Percentiles rank a stretch among this genome's conserved stretches.
Conservation (phyloP, 1,140 invertebrate genomes). For the Drosophila baimaii region DNA sequence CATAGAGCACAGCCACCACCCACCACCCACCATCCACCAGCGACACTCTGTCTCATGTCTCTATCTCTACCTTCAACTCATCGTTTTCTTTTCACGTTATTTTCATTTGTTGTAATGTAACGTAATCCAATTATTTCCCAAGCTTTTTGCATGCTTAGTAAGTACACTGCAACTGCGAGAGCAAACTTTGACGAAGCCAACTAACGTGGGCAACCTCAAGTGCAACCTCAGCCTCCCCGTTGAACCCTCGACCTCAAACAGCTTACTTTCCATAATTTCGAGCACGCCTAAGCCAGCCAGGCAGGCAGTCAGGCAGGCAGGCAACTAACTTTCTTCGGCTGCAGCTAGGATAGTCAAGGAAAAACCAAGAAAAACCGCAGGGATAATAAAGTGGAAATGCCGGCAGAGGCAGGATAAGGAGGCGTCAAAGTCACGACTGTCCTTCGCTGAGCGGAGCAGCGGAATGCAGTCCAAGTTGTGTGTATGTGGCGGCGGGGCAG, state of each 20-base stretch:
- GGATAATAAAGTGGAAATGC: constrained; percentile 74
- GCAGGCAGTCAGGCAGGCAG: not conserved
- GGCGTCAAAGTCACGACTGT: constrained; percentile 62
- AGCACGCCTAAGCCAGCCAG: constrained; percentile 57
- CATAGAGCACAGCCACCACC: constrained; percentile 27
- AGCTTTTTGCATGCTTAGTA: constrained; percentile 32
- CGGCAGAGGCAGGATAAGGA: constrained; percentile 32
- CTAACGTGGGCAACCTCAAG: constrained; percentile 46
- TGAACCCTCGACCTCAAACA: constrained; percentile 46
- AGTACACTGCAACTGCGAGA: not conserved
- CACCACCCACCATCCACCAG: not conserved
- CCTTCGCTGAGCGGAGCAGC: constrained; percentile 36
- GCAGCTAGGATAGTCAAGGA: constrained; percentile 41
- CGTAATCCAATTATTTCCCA: constrained; percentile 40
- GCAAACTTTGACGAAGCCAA: constrained; percentile 48
- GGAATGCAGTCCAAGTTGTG: constrained; percentile 55
- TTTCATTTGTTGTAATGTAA: constrained; percentile 26
- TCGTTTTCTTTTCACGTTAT: constrained; percentile 31
- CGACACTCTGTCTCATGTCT: constrained; percentile 21
- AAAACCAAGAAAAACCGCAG: constrained; percentile 69
- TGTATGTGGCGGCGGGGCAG: constrained; percentile 29
- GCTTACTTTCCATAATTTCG: constrained; percentile 75
- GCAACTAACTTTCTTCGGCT: constrained; percentile 53
- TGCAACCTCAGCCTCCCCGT: not conserved
- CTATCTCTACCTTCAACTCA: constrained; percentile 1